Percentiles rank a stretch among this genome's conserved stretches.
phyloP scores from a whole-genome alignment of 2,888 invertebrate species.

The Adelognathus sp. region DNA sequence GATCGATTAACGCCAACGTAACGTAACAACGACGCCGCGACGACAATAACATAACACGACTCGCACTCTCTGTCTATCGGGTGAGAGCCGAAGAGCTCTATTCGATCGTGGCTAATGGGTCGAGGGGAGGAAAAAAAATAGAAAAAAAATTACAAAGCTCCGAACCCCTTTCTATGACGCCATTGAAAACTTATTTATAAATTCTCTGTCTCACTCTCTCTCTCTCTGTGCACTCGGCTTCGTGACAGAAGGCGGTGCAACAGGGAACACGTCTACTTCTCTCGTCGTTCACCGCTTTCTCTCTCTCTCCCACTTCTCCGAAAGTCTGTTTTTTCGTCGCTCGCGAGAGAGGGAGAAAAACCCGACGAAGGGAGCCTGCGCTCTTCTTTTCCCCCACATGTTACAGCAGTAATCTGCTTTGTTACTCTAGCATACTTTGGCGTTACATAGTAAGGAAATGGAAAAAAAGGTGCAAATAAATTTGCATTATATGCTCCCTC shows the following conservation, averaged over 20 bases:
- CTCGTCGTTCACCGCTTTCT: slow-evolving; percentile 9
- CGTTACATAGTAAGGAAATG: no score
- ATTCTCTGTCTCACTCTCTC: no score
- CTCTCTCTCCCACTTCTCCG: not conserved
- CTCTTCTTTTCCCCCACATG: not conserved
- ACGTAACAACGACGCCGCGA: not conserved
- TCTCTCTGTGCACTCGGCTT: no score
- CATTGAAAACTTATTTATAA: slow-evolving; percentile 55
- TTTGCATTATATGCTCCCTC: no score
- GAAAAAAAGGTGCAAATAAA: no score
- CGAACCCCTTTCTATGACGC: slow-evolving; percentile 48
- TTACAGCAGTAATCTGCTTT: not conserved
- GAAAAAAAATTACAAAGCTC: slow-evolving; percentile 54
- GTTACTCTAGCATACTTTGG: no score
- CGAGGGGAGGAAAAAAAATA: no score
- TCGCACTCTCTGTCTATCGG: no score
- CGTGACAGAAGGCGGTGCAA: slow-evolving; percentile 45
- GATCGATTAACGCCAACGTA: slow-evolving; percentile 15
- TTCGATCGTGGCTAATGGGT: slow-evolving; percentile 44
- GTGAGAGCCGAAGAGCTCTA: no score
- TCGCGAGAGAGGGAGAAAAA: not conserved
- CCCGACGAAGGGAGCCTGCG: not conserved
- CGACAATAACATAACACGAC: slow-evolving; percentile 42
- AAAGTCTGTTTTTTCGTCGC: no score
- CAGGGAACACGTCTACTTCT: slow-evolving; percentile 22